These are phyloP conservation scores for Eudemis profundana DNA, from an alignment of 2,888 invertebrate species.

Conservation along the genomic window DNA sequence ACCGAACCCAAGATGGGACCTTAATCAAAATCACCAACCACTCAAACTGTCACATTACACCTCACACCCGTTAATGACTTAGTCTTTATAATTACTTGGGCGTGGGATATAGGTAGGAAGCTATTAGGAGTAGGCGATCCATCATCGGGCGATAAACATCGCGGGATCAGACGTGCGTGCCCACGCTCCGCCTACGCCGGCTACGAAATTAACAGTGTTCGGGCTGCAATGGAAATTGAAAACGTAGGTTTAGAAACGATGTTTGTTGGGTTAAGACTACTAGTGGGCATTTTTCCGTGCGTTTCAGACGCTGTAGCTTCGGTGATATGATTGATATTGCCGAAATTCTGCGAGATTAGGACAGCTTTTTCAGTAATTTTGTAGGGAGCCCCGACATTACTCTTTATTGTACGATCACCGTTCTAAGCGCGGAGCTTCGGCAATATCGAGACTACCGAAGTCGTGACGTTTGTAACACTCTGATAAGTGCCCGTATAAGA, in stretches of 20 bases:
- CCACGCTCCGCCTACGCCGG: conserved; percentile 52
- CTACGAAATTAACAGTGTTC: conserved; percentile 41
- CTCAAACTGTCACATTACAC: conserved; percentile 27
- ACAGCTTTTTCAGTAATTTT: too few species aligned
- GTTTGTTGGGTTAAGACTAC: neutral
- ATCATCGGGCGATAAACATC: conserved; percentile 73
- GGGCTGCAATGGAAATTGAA: conserved; percentile 19
- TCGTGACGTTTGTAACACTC: too few species aligned
- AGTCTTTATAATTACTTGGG: conserved; percentile 33
- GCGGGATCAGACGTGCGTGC: conserved; percentile 53
- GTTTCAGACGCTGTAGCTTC: too few species aligned
- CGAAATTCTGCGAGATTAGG: too few species aligned
- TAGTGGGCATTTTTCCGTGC: too few species aligned
- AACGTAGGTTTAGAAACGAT: conserved; percentile 6
- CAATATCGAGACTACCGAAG: too few species aligned
- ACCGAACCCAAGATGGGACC: neutral
- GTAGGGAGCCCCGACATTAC: too few species aligned
- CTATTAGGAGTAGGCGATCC: conserved; percentile 57
- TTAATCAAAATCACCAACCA: conserved; percentile 1
- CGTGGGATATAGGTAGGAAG: conserved; percentile 53
- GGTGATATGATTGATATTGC: too few species aligned
- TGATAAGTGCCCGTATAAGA: too few species aligned
- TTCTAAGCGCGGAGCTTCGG: too few species aligned
- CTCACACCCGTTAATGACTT: conserved; percentile 14
- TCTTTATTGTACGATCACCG: too few species aligned